Conservation (phyloP, 1,140 invertebrate genomes). For the Chelonus insularis region DNA sequence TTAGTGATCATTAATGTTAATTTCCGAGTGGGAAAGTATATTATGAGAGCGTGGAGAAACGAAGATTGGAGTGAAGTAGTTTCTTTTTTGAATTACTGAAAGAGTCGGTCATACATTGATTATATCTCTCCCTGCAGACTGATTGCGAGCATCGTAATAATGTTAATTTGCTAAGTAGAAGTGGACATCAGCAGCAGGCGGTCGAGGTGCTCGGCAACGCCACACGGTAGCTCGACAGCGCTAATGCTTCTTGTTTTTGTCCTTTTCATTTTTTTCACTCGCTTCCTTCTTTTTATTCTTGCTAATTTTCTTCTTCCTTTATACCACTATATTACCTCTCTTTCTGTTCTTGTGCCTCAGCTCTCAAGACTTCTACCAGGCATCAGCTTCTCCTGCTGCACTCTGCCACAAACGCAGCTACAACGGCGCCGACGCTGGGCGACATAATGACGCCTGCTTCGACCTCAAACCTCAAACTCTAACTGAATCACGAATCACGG, state of each 20-base stretch:
- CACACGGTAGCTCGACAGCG: constrained; percentile 49
- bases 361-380: constrained; percentile 17
- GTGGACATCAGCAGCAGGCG: constrained; percentile 45
- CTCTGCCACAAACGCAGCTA: constrained; percentile 2
- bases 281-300: constrained; percentile 11
- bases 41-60: not conserved
- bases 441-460: constrained; percentile 44
- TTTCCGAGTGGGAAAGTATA: not conserved
- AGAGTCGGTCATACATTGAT: constrained; percentile 42
- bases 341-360: not conserved
- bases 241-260: constrained; percentile 56
- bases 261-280: constrained; percentile 10
- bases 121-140: constrained; percentile 41
- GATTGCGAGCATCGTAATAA: constrained; percentile 42
- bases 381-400: constrained; percentile 37
- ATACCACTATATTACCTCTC: not conserved
- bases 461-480: constrained; percentile 52
- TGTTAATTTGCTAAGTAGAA: constrained; percentile 56
- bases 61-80: not conserved
- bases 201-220: constrained; percentile 37
- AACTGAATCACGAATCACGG: constrained; percentile 47
- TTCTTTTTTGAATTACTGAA: constrained; percentile 1
- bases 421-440: constrained; percentile 26
- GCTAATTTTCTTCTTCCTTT: constrained; percentile 10
- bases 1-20: no score